Conservation (phyloP, 2,888 invertebrate species). For the Papilio protenor region DNA sequence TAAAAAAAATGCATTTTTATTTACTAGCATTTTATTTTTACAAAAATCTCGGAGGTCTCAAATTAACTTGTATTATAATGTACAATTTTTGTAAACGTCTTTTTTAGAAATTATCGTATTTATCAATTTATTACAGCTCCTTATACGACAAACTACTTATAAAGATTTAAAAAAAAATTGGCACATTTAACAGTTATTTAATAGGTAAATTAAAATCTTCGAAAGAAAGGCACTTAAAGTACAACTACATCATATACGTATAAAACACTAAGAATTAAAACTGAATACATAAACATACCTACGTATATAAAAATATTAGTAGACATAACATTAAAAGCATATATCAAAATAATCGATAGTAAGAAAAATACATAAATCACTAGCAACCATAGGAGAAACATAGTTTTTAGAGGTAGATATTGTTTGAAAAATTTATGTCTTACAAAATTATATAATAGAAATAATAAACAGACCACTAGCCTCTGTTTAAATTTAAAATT, state of each 20-base stretch:
- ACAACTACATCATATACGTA: not conserved
- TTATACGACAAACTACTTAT: too few species aligned
- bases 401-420: not conserved
- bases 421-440: too few species aligned
- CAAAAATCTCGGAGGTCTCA: not conserved
- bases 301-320: slow-evolving; percentile 2
- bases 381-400: not conserved
- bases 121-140: too few species aligned
- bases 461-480: too few species aligned
- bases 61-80: not conserved
- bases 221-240: not conserved
- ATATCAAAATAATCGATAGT: not conserved
- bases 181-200: not conserved
- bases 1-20: slow-evolving; percentile 5
- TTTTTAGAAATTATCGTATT: too few species aligned
- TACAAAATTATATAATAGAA: too few species aligned
- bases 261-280: not conserved
- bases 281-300: not conserved
- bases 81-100: too few species aligned
- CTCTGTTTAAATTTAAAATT: too few species aligned
- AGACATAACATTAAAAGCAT: slow-evolving; percentile 1
- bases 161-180: not conserved
- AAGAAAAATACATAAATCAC: not conserved
- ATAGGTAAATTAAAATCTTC: not conserved
- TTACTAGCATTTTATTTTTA: not conserved